Evolutionary conservation across 2,113 vertebrate genomes (phyloP).

Genomic region (Alexandromys fortis): DNA sequence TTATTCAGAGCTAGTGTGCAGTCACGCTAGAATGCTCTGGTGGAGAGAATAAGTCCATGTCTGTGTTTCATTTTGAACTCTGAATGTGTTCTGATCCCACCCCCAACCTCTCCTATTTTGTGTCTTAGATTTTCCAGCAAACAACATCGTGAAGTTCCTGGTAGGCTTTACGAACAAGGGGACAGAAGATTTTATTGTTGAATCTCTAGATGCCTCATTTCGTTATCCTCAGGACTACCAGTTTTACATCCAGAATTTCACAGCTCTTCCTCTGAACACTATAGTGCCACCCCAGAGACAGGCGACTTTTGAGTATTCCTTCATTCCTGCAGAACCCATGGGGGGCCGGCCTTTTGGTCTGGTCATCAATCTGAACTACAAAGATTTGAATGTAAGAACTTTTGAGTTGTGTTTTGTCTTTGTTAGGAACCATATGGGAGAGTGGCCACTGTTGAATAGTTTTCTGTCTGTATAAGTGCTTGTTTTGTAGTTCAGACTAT

Average conservation of each 20-base stretch:
- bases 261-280: conserved; percentile 94
- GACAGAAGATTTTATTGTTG: conserved; percentile 93
- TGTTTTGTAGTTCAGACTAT: conserved; percentile 17
- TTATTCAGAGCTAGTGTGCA: background rate
- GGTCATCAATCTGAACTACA: conserved; percentile 99
- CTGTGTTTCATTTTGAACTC: background rate
- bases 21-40: background rate
- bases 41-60: background rate
- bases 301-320: conserved; percentile 98
- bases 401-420: background rate
- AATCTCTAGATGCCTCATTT: conserved; percentile 98
- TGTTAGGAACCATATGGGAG: background rate
- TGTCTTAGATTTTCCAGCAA: conserved; percentile 95
- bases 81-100: conserved; percentile 51
- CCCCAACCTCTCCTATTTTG: background rate
- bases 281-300: conserved; percentile 93
- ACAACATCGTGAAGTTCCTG: conserved; percentile 98
- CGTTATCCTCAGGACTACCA: conserved; percentile 99
- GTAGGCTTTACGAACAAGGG: conserved; percentile 98
- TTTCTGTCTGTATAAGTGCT: background rate
- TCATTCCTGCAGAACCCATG: conserved; percentile 99
- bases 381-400: conserved; percentile 90
- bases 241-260: conserved; percentile 99
- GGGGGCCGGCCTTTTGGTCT: conserved; percentile 97
- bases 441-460: background rate